Percentiles rank a stretch among this genome's conserved stretches.
Conservation (phyloP, 2,888 invertebrate species). For the Morpho achilles region DNA sequence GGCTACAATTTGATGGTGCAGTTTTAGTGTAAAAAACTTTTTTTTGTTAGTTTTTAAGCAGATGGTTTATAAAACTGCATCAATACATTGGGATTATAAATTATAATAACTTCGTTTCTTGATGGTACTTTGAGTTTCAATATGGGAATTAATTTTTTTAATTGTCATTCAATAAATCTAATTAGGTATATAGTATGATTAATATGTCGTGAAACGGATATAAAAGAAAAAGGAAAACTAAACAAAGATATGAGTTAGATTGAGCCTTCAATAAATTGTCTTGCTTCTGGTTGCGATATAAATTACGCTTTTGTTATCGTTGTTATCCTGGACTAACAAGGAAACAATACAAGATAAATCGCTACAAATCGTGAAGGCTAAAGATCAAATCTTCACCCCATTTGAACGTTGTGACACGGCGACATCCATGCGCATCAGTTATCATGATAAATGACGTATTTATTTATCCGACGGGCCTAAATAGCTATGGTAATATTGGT, state of each 20-base stretch:
- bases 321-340: slow-evolving; percentile 29
- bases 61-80: slow-evolving; percentile 28
- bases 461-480: slow-evolving; percentile 78
- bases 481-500: slow-evolving; percentile 80
- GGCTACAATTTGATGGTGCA: slow-evolving; percentile 61
- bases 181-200: too few species aligned
- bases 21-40: slow-evolving; percentile 43
- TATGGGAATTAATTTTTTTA: not conserved
- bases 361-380: slow-evolving; percentile 56
- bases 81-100: slow-evolving; percentile 3
- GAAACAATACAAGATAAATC: slow-evolving; percentile 64
- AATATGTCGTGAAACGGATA: too few species aligned
- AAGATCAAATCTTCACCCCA: slow-evolving; percentile 68
- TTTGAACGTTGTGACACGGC: slow-evolving; percentile 54
- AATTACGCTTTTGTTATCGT: slow-evolving; percentile 21
- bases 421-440: slow-evolving; percentile 72
- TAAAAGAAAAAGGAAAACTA: slow-evolving; percentile 3
- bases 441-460: slow-evolving; percentile 79
- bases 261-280: slow-evolving; percentile 9
- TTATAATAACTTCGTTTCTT: not conserved
- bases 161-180: not conserved
- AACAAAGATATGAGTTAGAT: slow-evolving; percentile 5
- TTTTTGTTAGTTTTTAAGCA: slow-evolving; percentile 32
- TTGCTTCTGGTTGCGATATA: slow-evolving; percentile 16
- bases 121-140: too few species aligned